These are phyloP conservation scores for Gorsachius goisagi DNA, from an alignment of 2,113 vertebrate species.

Conservation along the genomic window DNA sequence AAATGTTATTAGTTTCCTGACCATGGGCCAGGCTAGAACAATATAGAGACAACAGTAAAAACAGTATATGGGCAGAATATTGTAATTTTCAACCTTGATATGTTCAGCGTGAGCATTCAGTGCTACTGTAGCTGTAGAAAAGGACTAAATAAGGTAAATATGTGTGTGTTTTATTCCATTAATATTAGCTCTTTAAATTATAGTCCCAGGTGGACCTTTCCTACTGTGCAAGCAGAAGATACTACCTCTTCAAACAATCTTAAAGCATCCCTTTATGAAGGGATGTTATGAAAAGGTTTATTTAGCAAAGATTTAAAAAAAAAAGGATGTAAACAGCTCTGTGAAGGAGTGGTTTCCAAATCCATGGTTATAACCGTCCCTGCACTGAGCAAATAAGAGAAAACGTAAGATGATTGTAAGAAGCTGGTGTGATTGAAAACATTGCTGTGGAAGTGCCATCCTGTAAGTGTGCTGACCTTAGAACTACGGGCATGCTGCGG, in stretches of 20 bases:
- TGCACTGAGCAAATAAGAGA: neutral
- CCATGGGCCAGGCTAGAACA: neutral
- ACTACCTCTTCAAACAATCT: neutral
- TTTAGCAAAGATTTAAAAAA: neutral
- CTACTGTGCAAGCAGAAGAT: neutral
- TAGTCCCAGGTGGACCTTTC: neutral
- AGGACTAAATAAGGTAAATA: neutral
- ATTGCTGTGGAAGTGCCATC: neutral
- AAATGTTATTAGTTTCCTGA: conserved; percentile 7
- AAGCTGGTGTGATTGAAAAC: rapidly evolving
- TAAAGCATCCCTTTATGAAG: neutral
- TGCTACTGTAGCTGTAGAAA: neutral
- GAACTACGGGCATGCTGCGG: neutral
- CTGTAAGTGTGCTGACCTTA: neutral
- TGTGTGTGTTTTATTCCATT: neutral
- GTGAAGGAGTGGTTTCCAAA: neutral
- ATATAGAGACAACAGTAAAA: neutral
- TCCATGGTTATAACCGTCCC: neutral
- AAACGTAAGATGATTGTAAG: rapidly evolving
- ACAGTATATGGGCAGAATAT: neutral
- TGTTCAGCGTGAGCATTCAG: neutral
- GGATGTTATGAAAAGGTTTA: neutral
- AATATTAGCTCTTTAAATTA: neutral
- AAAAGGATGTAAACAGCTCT: neutral
- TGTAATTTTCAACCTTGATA: neutral